Evolutionary conservation across 2,888 invertebrate genomes (phyloP), one percentile per base, ranked within the genome.

Genomic region (Cataglyphis albicans): DNA sequence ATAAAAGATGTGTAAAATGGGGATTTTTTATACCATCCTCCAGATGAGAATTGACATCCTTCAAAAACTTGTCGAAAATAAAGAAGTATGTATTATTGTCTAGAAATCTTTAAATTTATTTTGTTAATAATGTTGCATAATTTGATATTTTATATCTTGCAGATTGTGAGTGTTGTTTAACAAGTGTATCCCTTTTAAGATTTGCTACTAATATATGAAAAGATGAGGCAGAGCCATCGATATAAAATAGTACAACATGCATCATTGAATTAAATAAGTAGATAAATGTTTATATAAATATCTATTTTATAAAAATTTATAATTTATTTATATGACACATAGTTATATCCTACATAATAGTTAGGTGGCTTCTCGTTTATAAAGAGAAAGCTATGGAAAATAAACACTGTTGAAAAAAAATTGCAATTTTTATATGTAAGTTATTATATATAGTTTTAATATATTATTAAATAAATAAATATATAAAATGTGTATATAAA

Each of bases 21-120:
- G 98, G 97, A 4, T 98, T 97, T 95, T 98, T 98, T 95, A 91
- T 96, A 78, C 98, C 98, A 3, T 96, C 96, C 74, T 32, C 6
- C 95, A 96, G 41, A 95, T 94, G 68, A 98, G 98, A 84, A 96
- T 99, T 84, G 94, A 96, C 85, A 96, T 96, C 91, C 95, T 98
- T 88, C 95, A 97, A 59, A 95, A 96, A 38, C 95, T 98, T 73
- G 96, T 98, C 10, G 96, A 97, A 88, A 95, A 95, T 48, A 96
- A 95, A 88, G 95, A 97, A 95, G 97, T 97, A 92, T 15, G 52
- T 10, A 64, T 41, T 67, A 32, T 32, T 32, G 18, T 78, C 3
- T 1, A 48, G 10, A 61, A 38, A 48, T 59, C 21, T 18, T 9
- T 4, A 6, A 72, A 32, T 59, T 21, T 75, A 38, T 63, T 72